phyloP scores from a whole-genome alignment of 2,888 invertebrate genomes.

The Scaptomyza parva region DNA sequence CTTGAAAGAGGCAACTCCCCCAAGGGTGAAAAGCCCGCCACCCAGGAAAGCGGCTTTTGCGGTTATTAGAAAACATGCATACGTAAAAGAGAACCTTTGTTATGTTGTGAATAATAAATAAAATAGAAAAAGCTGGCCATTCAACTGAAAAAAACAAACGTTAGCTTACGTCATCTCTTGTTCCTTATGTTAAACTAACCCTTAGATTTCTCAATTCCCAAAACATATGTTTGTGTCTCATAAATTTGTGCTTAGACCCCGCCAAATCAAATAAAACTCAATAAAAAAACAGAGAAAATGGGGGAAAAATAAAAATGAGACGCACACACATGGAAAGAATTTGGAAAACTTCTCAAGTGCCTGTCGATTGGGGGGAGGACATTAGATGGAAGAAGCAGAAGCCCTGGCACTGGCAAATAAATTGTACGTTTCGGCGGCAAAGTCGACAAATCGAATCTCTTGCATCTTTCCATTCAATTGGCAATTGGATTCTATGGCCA shows the following conservation, averaged over 20 bases:
- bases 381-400: slow-evolving; percentile 53
- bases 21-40: slow-evolving; percentile 39
- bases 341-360: slow-evolving; percentile 63
- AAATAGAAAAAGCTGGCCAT: neutral
- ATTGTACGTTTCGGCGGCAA: slow-evolving; percentile 48
- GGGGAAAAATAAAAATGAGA: slow-evolving; percentile 24
- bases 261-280: slow-evolving; percentile 68
- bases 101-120: slow-evolving; percentile 17
- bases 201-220: slow-evolving; percentile 27
- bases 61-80: slow-evolving; percentile 2
- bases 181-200: slow-evolving; percentile 44
- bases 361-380: slow-evolving; percentile 27
- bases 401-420: slow-evolving; percentile 51
- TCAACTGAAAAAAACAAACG: neutral
- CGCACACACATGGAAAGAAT: slow-evolving; percentile 30
- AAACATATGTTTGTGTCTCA: slow-evolving; percentile 53
- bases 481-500: slow-evolving; percentile 74
- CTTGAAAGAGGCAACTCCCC: slow-evolving; percentile 21
- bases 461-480: slow-evolving; percentile 77
- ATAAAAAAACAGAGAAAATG: slow-evolving; percentile 46
- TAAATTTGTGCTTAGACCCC: slow-evolving; percentile 47
- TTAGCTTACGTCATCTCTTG: neutral
- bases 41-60: slow-evolving; percentile 22
- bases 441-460: slow-evolving; percentile 68
- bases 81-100: neutral